A percentile compares a stretch with the other conserved stretches of the same genome.
Conservation (phyloP, 2,888 invertebrate genomes). For the Bibio marci region DNA sequence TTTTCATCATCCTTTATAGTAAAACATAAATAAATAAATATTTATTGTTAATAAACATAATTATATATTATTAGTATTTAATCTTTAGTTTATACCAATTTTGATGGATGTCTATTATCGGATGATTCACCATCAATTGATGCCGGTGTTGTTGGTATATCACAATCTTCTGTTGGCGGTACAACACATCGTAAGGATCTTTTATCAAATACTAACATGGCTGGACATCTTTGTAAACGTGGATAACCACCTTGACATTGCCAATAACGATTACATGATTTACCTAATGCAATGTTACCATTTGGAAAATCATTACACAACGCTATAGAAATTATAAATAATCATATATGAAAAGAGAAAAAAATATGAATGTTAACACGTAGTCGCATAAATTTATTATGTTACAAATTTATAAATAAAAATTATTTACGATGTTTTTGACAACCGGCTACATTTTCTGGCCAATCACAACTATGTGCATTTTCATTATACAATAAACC, state of each 20-base stretch:
- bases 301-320: slow-evolving; percentile 83
- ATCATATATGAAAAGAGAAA: neutral
- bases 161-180: slow-evolving; percentile 80
- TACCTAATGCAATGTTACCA: slow-evolving; percentile 78
- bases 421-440: slow-evolving; percentile 69
- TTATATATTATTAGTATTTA: neutral
- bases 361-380: too few species aligned
- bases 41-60: neutral
- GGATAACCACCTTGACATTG: slow-evolving; percentile 89
- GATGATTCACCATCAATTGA: slow-evolving; percentile 36
- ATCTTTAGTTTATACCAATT: neutral
- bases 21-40: neutral
- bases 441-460: slow-evolving; percentile 82
- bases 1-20: neutral
- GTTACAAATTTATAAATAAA: neutral
- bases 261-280: slow-evolving; percentile 89
- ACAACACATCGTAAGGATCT: slow-evolving; percentile 70
- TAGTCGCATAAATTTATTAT: neutral
- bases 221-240: slow-evolving; percentile 74
- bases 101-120: neutral
- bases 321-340: slow-evolving; percentile 33
- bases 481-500: slow-evolving; percentile 80
- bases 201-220: slow-evolving; percentile 76
- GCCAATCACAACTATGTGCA: slow-evolving; percentile 86
- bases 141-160: slow-evolving; percentile 59